A percentile compares a stretch with the other conserved stretches of the same genome.
phyloP scores from a whole-genome alignment of 2,113 vertebrate genomes.

The Astatoreochromis straeleni region DNA sequence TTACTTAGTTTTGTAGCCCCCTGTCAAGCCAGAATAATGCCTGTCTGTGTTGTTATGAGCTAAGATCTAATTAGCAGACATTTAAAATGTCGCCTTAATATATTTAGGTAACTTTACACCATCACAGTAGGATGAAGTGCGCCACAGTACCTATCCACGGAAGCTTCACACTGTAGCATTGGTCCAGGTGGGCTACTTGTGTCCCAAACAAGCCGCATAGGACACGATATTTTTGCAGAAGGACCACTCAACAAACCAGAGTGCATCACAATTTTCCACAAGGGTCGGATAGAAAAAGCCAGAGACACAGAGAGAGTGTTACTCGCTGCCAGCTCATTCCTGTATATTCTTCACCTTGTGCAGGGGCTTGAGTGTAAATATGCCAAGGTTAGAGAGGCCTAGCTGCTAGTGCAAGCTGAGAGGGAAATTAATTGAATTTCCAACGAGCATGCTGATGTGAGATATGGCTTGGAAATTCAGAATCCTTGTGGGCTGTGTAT shows the following conservation, averaged over 20 bases:
- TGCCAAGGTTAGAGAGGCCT: conserved; percentile 41
- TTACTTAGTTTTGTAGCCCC: not conserved
- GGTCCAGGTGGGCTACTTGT: not conserved
- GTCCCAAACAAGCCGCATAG: not conserved
- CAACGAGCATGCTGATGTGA: conserved; percentile 41
- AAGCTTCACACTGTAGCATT: not conserved
- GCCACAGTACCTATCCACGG: not conserved
- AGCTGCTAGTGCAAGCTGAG: conserved; percentile 11
- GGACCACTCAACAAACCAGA: conserved; percentile 9
- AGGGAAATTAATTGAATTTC: conserved; percentile 55
- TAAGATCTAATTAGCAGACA: not conserved
- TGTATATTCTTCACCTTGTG: conserved; percentile 20
- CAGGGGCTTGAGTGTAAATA: conserved; percentile 36
- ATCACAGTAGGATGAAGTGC: not conserved
- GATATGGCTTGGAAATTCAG: conserved; percentile 34
- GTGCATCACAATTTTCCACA: conserved; percentile 17
- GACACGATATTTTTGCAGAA: not conserved
- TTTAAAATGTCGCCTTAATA: not conserved
- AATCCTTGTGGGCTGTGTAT: not conserved
- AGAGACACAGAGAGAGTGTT: not conserved
- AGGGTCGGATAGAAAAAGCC: not conserved
- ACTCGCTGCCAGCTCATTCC: conserved; percentile 5
- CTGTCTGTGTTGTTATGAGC: not conserved
- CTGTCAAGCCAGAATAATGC: not conserved
- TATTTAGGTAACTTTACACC: not conserved